These are phyloP conservation scores for Gephyroberyx darwinii DNA, from an alignment of 2,797 vertebrate species.

Conservation along the genomic window DNA sequence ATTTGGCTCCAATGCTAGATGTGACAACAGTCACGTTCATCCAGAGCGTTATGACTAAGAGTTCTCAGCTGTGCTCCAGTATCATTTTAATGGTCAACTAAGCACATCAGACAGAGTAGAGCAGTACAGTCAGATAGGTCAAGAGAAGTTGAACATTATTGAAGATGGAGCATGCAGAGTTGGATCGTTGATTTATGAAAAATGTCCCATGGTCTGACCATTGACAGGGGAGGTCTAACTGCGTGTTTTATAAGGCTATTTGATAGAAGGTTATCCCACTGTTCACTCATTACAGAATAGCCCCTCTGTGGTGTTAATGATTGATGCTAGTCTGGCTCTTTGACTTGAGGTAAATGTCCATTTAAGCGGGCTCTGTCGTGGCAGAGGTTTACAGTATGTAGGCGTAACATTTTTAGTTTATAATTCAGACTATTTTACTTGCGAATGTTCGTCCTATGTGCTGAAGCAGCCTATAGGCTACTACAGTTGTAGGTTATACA, in stretches of 20 bases:
- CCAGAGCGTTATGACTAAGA: constrained; percentile 23
- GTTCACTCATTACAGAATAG: constrained; percentile 24
- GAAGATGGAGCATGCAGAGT: constrained; percentile 24
- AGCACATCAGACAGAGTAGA: constrained; percentile 32
- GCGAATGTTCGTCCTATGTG: not conserved
- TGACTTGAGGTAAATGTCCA: not conserved
- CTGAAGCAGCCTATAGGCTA: not conserved
- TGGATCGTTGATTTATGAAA: constrained; percentile 15
- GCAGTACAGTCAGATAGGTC: constrained; percentile 33
- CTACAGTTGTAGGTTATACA: not conserved
- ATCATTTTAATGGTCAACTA: constrained; percentile 55
- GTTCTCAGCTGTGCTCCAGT: constrained; percentile 30
- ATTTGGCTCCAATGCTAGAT: constrained; percentile 29
- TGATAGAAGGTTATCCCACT: constrained; percentile 9
- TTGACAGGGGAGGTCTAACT: not conserved
- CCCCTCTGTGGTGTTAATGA: constrained; percentile 23
- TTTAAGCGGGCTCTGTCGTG: not conserved
- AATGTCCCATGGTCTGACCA: constrained; percentile 6
- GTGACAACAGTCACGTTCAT: constrained; percentile 14
- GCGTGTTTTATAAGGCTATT: constrained; percentile 18
- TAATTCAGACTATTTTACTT: not conserved
- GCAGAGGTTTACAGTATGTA: not conserved
- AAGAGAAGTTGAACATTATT: constrained; percentile 57
- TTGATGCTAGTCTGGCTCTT: constrained; percentile 15
- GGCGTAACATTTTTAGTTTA: not conserved